phyloP scores from a whole-genome alignment of 2,888 invertebrate genomes.

The Thysanoteuthis rhombus region DNA sequence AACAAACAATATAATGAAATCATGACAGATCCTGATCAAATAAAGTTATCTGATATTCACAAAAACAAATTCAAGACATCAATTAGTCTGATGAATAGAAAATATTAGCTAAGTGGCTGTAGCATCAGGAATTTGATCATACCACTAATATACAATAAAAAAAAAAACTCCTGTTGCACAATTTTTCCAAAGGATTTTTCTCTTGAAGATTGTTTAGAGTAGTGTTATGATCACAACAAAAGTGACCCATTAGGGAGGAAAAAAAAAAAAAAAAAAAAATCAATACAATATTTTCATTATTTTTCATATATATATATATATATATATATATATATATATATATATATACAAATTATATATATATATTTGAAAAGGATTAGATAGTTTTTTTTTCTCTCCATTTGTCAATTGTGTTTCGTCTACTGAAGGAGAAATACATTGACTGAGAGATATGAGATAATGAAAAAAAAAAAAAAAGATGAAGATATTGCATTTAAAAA shows the following conservation, averaged over 20 bases:
- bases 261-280: too few species aligned
- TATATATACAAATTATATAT: not conserved
- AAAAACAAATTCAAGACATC: not conserved
- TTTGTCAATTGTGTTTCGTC: too few species aligned
- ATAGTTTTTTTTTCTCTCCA: not conserved
- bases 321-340: constrained; percentile 34
- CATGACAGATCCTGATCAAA: not conserved
- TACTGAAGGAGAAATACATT: not conserved
- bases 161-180: too few species aligned
- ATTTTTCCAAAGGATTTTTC: not conserved
- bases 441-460: not conserved
- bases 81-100: too few species aligned
- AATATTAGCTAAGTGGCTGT: not conserved
- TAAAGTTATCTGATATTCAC: not conserved
- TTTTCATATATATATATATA: not conserved
- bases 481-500: not conserved
- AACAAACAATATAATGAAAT: not conserved
- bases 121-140: not conserved
- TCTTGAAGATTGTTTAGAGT: not conserved
- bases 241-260: not conserved
- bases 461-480: not conserved
- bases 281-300: not conserved
- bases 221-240: not conserved
- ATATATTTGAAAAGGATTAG: not conserved
- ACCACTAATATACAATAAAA: not conserved